Evolutionary conservation across 2,797 vertebrate species (phyloP).

Genomic region (Eurystomus glaucurus): DNA sequence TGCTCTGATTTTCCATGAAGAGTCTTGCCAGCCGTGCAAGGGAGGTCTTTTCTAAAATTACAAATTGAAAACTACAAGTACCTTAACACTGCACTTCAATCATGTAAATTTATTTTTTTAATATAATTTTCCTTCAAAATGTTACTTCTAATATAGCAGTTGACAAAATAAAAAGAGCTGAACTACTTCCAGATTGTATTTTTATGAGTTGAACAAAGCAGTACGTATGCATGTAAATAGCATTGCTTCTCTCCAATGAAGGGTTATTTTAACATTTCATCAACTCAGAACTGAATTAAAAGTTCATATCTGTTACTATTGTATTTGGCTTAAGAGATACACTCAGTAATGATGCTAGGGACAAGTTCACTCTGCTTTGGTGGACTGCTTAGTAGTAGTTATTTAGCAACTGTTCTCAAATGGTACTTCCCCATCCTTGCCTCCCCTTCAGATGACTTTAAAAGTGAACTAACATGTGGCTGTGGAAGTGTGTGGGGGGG

Average conservation of each 20-base stretch:
- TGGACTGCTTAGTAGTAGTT: not conserved
- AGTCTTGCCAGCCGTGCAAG: not conserved
- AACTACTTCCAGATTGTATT: slow-evolving; percentile 1
- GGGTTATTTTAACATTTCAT: not conserved
- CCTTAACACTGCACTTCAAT: not conserved
- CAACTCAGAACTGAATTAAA: not conserved
- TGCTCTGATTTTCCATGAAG: not conserved
- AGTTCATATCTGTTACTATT: not conserved
- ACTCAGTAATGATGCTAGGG: not conserved
- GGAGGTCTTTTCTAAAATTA: not conserved
- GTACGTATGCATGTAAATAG: not conserved
- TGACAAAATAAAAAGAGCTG: slow-evolving; percentile 35
- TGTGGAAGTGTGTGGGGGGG: not conserved
- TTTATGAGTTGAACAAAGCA: slow-evolving; percentile 8
- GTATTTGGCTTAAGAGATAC: not conserved
- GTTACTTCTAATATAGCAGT: not conserved
- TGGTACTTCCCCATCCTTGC: not conserved
- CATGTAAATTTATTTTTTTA: not conserved
- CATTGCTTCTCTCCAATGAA: not conserved
- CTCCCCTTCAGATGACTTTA: not conserved
- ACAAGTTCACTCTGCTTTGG: not conserved
- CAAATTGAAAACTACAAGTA: not conserved
- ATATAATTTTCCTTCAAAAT: not conserved
- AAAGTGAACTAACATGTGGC: not conserved
- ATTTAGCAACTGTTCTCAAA: not conserved